Conservation (phyloP, 2,797 vertebrate species). For the Mormyrops attenuatus region DNA sequence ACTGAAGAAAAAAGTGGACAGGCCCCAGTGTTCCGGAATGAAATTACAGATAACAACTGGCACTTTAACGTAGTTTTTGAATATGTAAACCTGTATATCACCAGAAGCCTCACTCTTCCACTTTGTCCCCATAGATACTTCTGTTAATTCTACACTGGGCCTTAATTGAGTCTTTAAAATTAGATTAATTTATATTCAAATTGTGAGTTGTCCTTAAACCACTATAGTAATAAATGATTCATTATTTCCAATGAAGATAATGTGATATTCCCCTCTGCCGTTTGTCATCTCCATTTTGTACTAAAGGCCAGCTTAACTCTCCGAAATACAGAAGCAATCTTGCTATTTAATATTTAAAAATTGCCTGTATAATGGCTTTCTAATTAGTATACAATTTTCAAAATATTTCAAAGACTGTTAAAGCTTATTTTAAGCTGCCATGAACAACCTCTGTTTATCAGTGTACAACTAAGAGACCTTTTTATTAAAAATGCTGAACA, state of each 20-base stretch:
- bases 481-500: slow-evolving; percentile 38
- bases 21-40: not conserved
- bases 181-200: slow-evolving; percentile 71
- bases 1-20: not conserved
- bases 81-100: slow-evolving; percentile 18
- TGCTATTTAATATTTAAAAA: slow-evolving; percentile 10
- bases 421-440: slow-evolving; percentile 47
- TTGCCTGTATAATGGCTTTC: slow-evolving; percentile 11
- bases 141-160: slow-evolving; percentile 69
- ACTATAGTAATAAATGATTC: slow-evolving; percentile 61
- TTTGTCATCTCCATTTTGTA: slow-evolving; percentile 14
- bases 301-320: slow-evolving; percentile 21
- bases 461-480: slow-evolving; percentile 41
- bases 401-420: slow-evolving; percentile 12
- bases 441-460: slow-evolving; percentile 41
- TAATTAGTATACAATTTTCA: slow-evolving; percentile 12
- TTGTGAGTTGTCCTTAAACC: slow-evolving; percentile 54
- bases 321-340: slow-evolving; percentile 11
- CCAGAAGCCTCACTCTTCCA: slow-evolving; percentile 23
- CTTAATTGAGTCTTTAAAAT: slow-evolving; percentile 66
- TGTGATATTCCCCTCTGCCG: slow-evolving; percentile 42
- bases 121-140: slow-evolving; percentile 56
- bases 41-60: not conserved
- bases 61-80: not conserved
- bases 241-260: slow-evolving; percentile 62